A percentile compares a stretch with the other conserved stretches of the same genome.
Evolutionary conservation across 2,888 invertebrate species (phyloP).

Genomic region (Drosophila mimica): DNA sequence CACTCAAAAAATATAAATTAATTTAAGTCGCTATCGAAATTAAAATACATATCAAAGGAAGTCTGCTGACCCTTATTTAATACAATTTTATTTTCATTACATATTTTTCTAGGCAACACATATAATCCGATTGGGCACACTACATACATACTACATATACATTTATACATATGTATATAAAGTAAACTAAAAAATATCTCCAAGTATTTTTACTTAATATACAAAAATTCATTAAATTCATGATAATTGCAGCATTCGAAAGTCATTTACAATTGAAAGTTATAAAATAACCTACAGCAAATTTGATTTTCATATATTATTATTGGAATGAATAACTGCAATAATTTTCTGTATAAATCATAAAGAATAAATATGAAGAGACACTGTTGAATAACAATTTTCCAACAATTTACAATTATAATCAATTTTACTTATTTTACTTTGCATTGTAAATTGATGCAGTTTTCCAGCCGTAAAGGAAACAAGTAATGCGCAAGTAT

Average conservation of each 20-base stretch:
- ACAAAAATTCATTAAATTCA: neutral
- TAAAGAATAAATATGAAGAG: slow-evolving; percentile 5
- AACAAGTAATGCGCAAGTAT: slow-evolving; percentile 63
- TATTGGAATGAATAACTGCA: neutral
- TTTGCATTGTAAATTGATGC: slow-evolving; percentile 65
- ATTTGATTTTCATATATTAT: neutral
- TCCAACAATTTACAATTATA: slow-evolving; percentile 75
- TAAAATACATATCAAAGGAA: neutral
- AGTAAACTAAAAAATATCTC: too few species aligned
- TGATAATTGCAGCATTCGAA: neutral
- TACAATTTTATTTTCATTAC: neutral
- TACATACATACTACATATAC: neutral
- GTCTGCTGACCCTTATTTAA: neutral
- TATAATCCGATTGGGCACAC: neutral
- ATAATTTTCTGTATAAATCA: slow-evolving; percentile 4
- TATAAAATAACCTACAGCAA: neutral
- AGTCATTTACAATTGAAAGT: neutral
- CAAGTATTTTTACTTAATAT: neutral
- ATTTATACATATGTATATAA: neutral
- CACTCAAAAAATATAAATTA: neutral
- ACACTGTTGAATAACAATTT: slow-evolving; percentile 16
- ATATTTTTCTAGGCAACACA: neutral
- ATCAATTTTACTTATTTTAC: slow-evolving; percentile 61
- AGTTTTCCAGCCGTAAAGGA: slow-evolving; percentile 27
- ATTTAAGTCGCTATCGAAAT: neutral